Conservation (phyloP, 2,888 invertebrate genomes). For the Microplitis deprimator region DNA sequence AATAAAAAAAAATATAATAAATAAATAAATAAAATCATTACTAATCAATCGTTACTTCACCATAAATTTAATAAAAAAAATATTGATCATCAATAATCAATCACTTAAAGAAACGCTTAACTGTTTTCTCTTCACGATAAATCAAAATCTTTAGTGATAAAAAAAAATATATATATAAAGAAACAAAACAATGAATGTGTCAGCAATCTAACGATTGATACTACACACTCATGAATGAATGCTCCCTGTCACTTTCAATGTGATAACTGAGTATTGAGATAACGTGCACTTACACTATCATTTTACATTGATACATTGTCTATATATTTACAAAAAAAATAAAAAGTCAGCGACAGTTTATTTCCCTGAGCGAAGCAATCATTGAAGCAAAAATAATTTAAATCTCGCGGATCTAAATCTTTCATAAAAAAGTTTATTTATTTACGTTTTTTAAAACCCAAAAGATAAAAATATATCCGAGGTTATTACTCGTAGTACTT, state of each 20-base stretch:
- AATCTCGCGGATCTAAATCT: too few relatives aligned
- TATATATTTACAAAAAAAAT: slow-evolving; percentile 8
- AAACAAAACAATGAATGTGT: slow-evolving; percentile 17
- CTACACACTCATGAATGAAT: slow-evolving; percentile 32
- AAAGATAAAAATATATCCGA: not conserved
- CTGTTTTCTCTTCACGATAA: not conserved
- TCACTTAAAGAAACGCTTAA: not conserved
- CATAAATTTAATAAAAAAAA: not conserved
- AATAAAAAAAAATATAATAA: slow-evolving; percentile 11
- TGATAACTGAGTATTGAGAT: slow-evolving; percentile 30
- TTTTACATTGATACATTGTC: slow-evolving; percentile 23
- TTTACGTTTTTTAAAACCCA: not conserved
- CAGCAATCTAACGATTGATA: slow-evolving; percentile 26
- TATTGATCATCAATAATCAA: not conserved
- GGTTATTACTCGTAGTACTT: not conserved
- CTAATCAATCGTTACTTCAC: not conserved
- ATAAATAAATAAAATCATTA: slow-evolving; percentile 3
- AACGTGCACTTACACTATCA: slow-evolving; percentile 18
- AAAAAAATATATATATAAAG: slow-evolving; percentile 1
- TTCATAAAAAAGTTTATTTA: not conserved
- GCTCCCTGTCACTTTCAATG: slow-evolving; percentile 25
- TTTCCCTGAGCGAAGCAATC: too few relatives aligned
- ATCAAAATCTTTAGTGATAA: not conserved
- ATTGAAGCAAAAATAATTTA: not conserved
- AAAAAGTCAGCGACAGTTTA: slow-evolving; percentile 1